Base-by-base conservation (phyloP, 2,888 invertebrate genomes). In the Aleiodes alternator region DNA sequence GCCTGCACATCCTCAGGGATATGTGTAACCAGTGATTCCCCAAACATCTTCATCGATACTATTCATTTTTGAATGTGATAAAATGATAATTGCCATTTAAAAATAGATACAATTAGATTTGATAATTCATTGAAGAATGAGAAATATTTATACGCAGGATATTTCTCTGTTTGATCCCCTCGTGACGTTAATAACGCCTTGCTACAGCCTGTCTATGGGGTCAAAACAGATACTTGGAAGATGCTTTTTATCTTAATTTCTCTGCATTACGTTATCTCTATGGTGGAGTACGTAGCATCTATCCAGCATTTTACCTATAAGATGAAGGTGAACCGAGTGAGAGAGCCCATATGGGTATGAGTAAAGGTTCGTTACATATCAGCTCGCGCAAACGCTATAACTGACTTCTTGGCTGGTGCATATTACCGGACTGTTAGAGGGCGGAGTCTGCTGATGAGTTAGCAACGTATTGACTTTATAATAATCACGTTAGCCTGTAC, bases 381-480 rank as follows among this genome's bases (percentile, higher is more conserved):
- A 48, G 59, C 66, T 75, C 66, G 73, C 70, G 79, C 55, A 84
- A 85, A 83, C 81, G 84, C 84, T 85, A 86, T 87, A 87, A 87
- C 88, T 85, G 88, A 87, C 88, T 88, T 84, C 87, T 87, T 85
- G 87, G 84, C 86, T 83, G 83, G 87, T 85, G 86, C 87, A 88
- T 88, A 88, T 87, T 88, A 88, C 88, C 87, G 85, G 87, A 86
- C 88, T 89, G 89, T 88, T 89, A 87, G 87, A 88, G 88, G 89
- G 89, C 89, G 89, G 88, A 85, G 88, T 83, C 83, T 84, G 85
- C 87, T 88, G 89, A 89, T 89, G 89, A 89, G 89, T 88, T 89
- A 87, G 89, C 89, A 88, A 88, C 89, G 88, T 89, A 89, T 89
- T 89, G 89, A 89, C 89, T 89, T 88, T 87, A 89, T 89, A 89